Base-by-base conservation (phyloP, 2,888 invertebrate genomes). In the Acrobasis repandana region DNA sequence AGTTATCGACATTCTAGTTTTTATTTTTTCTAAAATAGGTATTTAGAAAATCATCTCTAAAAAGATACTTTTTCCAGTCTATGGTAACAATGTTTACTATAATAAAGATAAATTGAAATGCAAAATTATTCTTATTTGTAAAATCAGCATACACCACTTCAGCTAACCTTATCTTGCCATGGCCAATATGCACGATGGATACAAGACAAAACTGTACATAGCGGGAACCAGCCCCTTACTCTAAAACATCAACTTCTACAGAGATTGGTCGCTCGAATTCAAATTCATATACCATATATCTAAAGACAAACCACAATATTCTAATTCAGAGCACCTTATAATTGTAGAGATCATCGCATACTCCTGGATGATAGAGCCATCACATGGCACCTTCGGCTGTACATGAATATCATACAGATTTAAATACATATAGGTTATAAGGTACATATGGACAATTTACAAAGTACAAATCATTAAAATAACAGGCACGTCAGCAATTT, bases 271-370 rank as follows among this genome's bases (percentile, higher is more conserved):
- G 85, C 81, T 85, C 86, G 75, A 80, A 83, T 83, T 84, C 80
- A 77, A 82, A 82, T 83, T 80, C 80, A 80, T 86, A 85, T 73
- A 76, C 76, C 82, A 80, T 82, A 28, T 28, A 28, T 28, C 90
- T 90, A 90, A 88, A 86, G 86, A 86, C 82, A 82, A 83, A 83
- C 83, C 86, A 83, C 82, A 82, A 86, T 89, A 86, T 85, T 84
- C 88, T 90, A 91, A 85, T 80, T 88, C 86, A 90, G 91, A 93
- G 93, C 92, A 93, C 92, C 92, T 92, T 90, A 90, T 88, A 91
- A 92, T 92, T 90, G 91, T 92, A 92, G 92, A 92, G 90, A 92
- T 92, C 92, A 90, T 86, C 83, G 82, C 85, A 83, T 76, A 85
- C 79, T 81, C 71, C 78, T 77, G 82, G 82, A 83, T 83, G 85